phyloP scores from a whole-genome alignment of 1,140 invertebrate species.

The Callitettix versicolor region DNA sequence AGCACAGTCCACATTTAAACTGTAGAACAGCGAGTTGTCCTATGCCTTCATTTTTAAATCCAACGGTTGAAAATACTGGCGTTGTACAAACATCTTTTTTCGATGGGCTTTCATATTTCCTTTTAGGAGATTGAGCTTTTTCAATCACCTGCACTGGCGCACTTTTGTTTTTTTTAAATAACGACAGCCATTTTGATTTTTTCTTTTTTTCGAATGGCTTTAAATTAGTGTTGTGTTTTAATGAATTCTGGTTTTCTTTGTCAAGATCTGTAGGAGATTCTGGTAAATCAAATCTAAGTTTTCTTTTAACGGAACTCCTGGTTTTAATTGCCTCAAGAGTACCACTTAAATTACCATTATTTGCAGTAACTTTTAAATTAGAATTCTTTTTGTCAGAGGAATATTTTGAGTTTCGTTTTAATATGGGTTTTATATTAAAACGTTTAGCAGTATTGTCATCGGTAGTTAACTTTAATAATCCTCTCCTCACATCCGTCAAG shows the following conservation, averaged over 20 bases:
- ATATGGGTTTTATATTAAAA: conserved; percentile 5
- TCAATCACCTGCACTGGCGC: neutral
- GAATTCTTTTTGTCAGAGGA: neutral
- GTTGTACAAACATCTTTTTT: conserved; percentile 3
- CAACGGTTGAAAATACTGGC: conserved; percentile 7
- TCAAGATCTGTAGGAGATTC: conserved; percentile 13
- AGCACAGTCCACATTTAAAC: conserved; percentile 27
- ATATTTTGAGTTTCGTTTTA: conserved; percentile 1
- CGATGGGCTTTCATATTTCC: neutral
- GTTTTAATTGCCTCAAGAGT: conserved; percentile 10
- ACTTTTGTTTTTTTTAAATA: conserved; percentile 7
- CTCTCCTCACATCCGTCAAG: neutral
- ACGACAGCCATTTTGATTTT: conserved; percentile 14
- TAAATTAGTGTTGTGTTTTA: conserved; percentile 2
- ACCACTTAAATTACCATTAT: neutral
- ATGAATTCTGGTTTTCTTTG: conserved; percentile 13
- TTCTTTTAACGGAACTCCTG: conserved; percentile 17
- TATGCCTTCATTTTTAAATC: conserved; percentile 10
- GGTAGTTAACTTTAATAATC: neutral
- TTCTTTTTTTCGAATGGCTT: conserved; percentile 13
- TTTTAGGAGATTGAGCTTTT: conserved; percentile 1
- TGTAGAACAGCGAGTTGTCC: conserved; percentile 4
- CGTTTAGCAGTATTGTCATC: neutral
- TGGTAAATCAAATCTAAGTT: conserved; percentile 26
- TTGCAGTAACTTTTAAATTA: neutral